Conservation (phyloP, 2,797 vertebrate genomes). For the Chaetophractus vellerosus region DNA sequence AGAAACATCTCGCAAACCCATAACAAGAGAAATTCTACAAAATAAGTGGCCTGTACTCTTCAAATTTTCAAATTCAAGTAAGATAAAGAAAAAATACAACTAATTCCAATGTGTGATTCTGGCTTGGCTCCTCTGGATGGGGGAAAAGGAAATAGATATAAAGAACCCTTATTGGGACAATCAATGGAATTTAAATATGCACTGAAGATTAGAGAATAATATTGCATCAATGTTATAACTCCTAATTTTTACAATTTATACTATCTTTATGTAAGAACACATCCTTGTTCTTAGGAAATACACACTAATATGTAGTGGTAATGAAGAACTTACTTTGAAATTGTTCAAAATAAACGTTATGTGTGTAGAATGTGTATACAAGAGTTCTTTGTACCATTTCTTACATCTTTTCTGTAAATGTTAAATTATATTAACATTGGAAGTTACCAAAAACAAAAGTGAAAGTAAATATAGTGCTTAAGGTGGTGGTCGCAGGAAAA, state of each 20-base stretch:
- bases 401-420: slow-evolving; percentile 20
- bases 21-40: not conserved
- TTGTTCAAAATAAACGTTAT: slow-evolving; percentile 11
- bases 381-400: not conserved
- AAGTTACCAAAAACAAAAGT: too few species aligned
- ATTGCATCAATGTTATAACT: not conserved
- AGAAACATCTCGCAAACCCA: not conserved
- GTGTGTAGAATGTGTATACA: not conserved
- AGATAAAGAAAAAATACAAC: slow-evolving; percentile 8
- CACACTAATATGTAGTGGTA: not conserved
- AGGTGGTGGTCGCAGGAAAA: too few species aligned
- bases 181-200: not conserved
- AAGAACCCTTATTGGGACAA: not conserved
- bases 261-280: not conserved
- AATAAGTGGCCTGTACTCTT: not conserved
- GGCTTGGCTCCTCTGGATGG: not conserved
- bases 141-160: not conserved
- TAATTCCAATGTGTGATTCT: not conserved
- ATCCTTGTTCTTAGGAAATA: slow-evolving; percentile 44
- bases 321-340: slow-evolving; percentile 8
- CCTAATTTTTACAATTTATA: slow-evolving; percentile 36
- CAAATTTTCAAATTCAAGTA: slow-evolving; percentile 49
- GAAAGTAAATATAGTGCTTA: too few species aligned
- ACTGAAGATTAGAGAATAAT: not conserved
- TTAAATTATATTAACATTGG: slow-evolving; percentile 46